phyloP scores from a whole-genome alignment of 2,113 vertebrate genomes.

The Equus przewalskii region DNA sequence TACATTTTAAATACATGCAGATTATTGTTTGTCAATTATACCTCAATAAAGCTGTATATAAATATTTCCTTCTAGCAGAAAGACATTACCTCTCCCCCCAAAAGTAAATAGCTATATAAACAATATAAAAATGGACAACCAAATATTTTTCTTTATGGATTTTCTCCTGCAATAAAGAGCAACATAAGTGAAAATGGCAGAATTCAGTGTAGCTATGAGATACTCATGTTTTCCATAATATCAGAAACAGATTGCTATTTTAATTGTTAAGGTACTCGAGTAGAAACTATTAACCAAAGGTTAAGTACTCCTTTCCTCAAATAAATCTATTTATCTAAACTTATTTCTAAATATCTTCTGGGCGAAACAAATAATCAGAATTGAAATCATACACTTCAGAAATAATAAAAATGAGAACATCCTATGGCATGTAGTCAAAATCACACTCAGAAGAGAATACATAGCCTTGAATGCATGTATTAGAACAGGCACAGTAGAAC shows the following conservation, averaged over 20 bases:
- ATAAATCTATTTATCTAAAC: neutral
- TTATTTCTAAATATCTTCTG: neutral
- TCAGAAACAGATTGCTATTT: neutral
- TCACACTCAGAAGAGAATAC: neutral
- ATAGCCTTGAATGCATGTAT: neutral
- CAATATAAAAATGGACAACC: neutral
- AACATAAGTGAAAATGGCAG: neutral
- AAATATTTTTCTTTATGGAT: neutral
- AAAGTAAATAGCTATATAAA: neutral
- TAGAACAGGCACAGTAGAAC: neutral
- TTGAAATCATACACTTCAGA: neutral
- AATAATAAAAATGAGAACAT: neutral
- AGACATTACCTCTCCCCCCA: neutral
- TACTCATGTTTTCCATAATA: neutral
- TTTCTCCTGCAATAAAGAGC: neutral
- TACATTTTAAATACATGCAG: too few relatives aligned
- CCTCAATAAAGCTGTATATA: too few relatives aligned
- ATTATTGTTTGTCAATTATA: too few relatives aligned
- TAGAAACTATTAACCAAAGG: neutral
- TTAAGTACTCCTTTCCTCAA: neutral
- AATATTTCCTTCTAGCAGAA: neutral
- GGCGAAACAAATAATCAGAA: neutral
- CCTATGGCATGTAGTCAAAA: neutral
- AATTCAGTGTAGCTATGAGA: neutral
- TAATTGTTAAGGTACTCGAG: neutral